Base-by-base conservation (phyloP, 1,140 invertebrate genomes). In the Temnothorax nylanderi region DNA sequence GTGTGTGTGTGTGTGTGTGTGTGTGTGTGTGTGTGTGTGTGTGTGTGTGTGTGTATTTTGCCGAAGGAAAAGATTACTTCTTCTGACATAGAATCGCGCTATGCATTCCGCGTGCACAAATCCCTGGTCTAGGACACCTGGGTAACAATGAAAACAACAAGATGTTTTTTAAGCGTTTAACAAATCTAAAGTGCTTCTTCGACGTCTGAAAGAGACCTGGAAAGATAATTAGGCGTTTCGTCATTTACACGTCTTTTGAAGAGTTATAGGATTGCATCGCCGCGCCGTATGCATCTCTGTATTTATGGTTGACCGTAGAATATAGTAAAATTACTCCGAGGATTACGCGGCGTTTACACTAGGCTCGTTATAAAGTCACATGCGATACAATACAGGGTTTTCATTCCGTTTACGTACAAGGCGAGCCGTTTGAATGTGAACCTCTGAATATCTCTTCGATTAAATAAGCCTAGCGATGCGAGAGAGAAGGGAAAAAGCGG, bases 341-440 rank as follows among this genome's bases (percentile, higher is more conserved):
- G 58, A 26, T 26, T 26, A 88, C 32, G 56, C 37, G 69, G 69
- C 85, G 75, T 90, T 90, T 90, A 88, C 87, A 90, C 71, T 90
- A 90, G 69, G 10, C 71, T 51, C 47, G 72, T 90, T 67, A 76
- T 51, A 26, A 82, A 88, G 58, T 88, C 47, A 62, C 74, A 69
- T 88, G 58, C 84, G 89, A 85, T 90, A 87, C 54, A 47, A 82
- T 90, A 90, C 58, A 78, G 58, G 58, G 26, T 65, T 78, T 65
- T 8, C 2, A 65, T 78, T 78, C 16, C 18, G 41, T 64, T 62
- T 34, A 47, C 18, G 21, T 75, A 21, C 71, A 56, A 54, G n/a
- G 7, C 3, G 34, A 76, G 3, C 1, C n/a, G 6, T 49, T 78
- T 47, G 18, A 18, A 49, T 34, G 26, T 7, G 3, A 77, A 34